phyloP scores from a whole-genome alignment of 2,888 invertebrate species.

The Acanthococcus lagerstroemiae region DNA sequence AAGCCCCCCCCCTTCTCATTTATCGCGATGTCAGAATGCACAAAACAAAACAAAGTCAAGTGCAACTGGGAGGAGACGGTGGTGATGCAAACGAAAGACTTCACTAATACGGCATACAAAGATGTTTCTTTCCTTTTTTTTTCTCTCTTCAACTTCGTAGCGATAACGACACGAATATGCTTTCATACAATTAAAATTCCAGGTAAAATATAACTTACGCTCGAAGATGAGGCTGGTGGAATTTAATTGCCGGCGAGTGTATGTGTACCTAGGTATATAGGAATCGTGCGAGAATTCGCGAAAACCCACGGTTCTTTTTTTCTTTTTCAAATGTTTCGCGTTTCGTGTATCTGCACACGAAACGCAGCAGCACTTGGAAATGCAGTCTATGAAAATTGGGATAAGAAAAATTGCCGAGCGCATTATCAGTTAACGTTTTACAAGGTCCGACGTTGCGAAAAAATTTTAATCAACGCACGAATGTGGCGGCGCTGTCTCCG shows the following conservation, averaged over 20 bases:
- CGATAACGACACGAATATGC: conserved; percentile 30
- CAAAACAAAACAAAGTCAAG: no score
- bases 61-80: background rate
- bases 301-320: conserved; percentile 19
- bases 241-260: conserved; percentile 22
- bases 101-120: background rate
- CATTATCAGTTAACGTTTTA: conserved; percentile 8
- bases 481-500: background rate
- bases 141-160: background rate
- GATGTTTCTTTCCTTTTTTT: background rate
- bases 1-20: background rate
- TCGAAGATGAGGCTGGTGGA: conserved; percentile 13
- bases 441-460: background rate
- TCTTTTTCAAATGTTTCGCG: conserved; percentile 1
- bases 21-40: no score
- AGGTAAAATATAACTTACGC: conserved; percentile 18
- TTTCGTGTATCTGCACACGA: background rate
- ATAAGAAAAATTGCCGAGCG: conserved; percentile 24
- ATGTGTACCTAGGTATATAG: conserved; percentile 1
- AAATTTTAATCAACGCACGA: conserved; percentile 24
- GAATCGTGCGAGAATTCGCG: conserved; percentile 30
- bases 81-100: background rate
- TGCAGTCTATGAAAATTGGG: conserved; percentile 25
- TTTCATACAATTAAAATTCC: conserved; percentile 31
- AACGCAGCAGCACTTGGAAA: background rate